Evolutionary conservation across 2,797 vertebrate species (phyloP).

Genomic region (Trematomus bernacchii): DNA sequence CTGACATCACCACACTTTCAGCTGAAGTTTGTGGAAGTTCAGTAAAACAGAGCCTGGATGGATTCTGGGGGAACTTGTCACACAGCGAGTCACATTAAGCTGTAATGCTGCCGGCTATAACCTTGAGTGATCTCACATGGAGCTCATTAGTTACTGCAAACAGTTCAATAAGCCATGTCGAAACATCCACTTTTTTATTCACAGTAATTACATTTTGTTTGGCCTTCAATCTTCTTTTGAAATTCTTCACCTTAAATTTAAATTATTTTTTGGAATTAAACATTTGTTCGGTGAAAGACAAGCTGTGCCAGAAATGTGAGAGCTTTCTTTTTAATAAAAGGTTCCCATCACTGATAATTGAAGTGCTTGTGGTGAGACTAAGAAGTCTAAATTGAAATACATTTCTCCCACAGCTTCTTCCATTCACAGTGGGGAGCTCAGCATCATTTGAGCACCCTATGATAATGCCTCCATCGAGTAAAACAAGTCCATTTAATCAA

Average conservation of each 20-base stretch:
- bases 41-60: slow-evolving; percentile 49
- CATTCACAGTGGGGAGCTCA: background rate
- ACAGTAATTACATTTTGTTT: slow-evolving; percentile 61
- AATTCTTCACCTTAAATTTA: slow-evolving; percentile 22
- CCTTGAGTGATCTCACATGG: slow-evolving; percentile 65
- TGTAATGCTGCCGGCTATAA: slow-evolving; percentile 54
- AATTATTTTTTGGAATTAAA: slow-evolving; percentile 48
- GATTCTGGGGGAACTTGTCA: slow-evolving; percentile 58
- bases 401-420: slow-evolving; percentile 17
- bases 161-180: slow-evolving; percentile 52
- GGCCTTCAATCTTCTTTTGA: slow-evolving; percentile 57
- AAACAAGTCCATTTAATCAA: slow-evolving; percentile 40
- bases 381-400: slow-evolving; percentile 24
- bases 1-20: slow-evolving; percentile 63
- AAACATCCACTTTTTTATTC: slow-evolving; percentile 49
- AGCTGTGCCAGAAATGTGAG: slow-evolving; percentile 35
- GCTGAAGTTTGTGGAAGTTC: slow-evolving; percentile 75
- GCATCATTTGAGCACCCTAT: slow-evolving; percentile 8
- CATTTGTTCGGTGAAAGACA: slow-evolving; percentile 27
- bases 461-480: slow-evolving; percentile 31
- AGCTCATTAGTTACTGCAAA: slow-evolving; percentile 71
- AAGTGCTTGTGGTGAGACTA: slow-evolving; percentile 27
- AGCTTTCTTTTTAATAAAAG: slow-evolving; percentile 43
- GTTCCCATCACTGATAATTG: slow-evolving; percentile 36
- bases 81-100: slow-evolving; percentile 53